Evolutionary conservation across 2,888 invertebrate species (phyloP), one percentile per base, ranked within the genome.

Genomic region (Ormyrus labotus): DNA sequence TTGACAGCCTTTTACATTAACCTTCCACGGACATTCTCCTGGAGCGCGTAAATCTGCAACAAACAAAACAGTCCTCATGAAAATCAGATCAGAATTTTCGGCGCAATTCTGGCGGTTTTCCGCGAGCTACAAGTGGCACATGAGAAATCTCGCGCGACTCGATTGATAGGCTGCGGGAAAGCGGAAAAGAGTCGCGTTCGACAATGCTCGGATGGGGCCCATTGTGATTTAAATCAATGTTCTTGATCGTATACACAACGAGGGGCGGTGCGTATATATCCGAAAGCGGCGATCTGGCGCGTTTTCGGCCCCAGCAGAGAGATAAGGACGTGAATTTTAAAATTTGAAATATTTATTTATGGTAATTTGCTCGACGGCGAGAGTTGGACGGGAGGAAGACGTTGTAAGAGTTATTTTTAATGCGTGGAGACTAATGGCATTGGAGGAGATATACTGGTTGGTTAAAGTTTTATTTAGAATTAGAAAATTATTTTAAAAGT

Each of bases 151-250:
- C 34, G 34, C 4, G 34, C 34, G 34, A 34, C 34, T 34, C 34
- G 34, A 34, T 34, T 34, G 34, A 34, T 34, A 34, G 8, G 45
- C 34, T 11, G 81, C 79, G 76, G 75, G 71, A 80, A 68, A 5
- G 57, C 45, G 47, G 65, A 57, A 70, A 70, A 67, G 78, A 84
- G 63, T 7, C 71, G 45, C 63, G 83, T 82, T 84, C 86, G 85
- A 89, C 88, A 87, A 87, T 87, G 84, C 50, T 34, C 51, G 86
- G 82, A 85, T 87, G 88, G 86, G 89, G 86, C 50, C 55, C 60
- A 88, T 90, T 90, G 89, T 90, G 85, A 90, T 90, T 89, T 87
- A 90, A 90, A 90, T 89, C 89, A 87, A 89, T 90, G 89, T 89
- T 90, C 89, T 88, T 86, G 87, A 10, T 34, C 34, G 10, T 34